These are phyloP conservation scores for Drosophila pseudotakahashii DNA, from an alignment of 2,888 invertebrate species.

Conservation along the genomic window DNA sequence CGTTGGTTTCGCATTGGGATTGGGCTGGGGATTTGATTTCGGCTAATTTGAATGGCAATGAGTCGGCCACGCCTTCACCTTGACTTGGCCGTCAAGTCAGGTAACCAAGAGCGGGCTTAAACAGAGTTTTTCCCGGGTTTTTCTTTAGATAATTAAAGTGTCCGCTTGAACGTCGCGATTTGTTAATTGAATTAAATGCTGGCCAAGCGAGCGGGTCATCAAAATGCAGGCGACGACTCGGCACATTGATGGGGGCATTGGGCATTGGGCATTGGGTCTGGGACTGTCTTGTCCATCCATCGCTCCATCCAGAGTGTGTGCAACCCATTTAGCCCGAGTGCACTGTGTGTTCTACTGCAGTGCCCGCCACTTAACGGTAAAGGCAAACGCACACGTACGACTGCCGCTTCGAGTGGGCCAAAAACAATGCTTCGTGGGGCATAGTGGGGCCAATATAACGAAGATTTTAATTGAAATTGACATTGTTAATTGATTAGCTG, in stretches of 20 bases:
- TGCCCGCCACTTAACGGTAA: conserved; percentile 56
- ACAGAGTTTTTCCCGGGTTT: neutral
- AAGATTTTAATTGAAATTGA: conserved; percentile 27
- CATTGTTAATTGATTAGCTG: conserved; percentile 15
- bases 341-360: conserved; percentile 42
- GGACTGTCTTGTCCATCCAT: conserved; percentile 1
- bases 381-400: conserved; percentile 74
- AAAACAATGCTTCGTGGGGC: conserved; percentile 28
- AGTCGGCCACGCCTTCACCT: conserved; percentile 29
- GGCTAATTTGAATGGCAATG: conserved; percentile 74
- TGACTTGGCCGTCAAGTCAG: conserved; percentile 21
- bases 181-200: conserved; percentile 77
- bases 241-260: conserved; percentile 37
- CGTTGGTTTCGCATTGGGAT: conserved; percentile 68
- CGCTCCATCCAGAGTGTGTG: conserved; percentile 19
- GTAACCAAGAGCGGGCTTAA: conserved; percentile 54
- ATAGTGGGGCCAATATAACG: conserved; percentile 40
- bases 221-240: conserved; percentile 65
- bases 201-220: conserved; percentile 65
- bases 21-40: too few species aligned
- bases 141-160: conserved; percentile 61
- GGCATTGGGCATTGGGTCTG: too few species aligned
- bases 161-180: conserved; percentile 61
- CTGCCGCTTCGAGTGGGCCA: conserved; percentile 27
- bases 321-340: conserved; percentile 70